Evolutionary conservation across 2,888 invertebrate species (phyloP), one percentile per base, ranked within the genome.

Genomic region (Platerodrilus igneus): DNA sequence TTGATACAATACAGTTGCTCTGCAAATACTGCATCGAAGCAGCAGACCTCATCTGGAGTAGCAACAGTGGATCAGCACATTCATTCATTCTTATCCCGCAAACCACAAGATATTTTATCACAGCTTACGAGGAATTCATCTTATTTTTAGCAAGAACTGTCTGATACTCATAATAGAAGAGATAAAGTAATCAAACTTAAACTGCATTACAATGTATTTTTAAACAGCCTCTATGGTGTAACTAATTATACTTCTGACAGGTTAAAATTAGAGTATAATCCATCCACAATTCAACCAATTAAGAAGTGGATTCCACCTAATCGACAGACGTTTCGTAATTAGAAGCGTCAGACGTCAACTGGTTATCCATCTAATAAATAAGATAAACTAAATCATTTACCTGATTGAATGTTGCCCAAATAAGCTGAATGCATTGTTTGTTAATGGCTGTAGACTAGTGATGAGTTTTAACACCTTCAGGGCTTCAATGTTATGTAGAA

Each of bases 261-360:
- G 19, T 14, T 9, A 39, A 41, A 39, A 41, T 45, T 37, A 33
- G 32, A 26, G 25, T 23, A 29, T 33, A 33, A 37, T 40, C 37
- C 37, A 41, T 40, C 37, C 45, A 41, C 45, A 45, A 34, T 41
- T 41, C 29, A 39, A 38, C 52, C 56, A 55, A 56, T 58, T 58
- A 56, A 56, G 52, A 43, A 50, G 46, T 50, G 46, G 48, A 42
- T 46, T 52, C 47, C 51, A 50, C 52, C n/a, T n/a, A n/a, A n/a
- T n/a, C 55, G 55, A 58, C 53, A 50, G 50, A 41, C 47, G 43
- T 47, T 48, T 55, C 53, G 55, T 58, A 55, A 58, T 55, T 53
- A 52, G 52, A 48, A 44, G 44, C 45, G 53, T 41, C 47, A 38
- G 47, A 37, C 48, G 42, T 34, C 32, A 46, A 38, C 51, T 46